Evolutionary conservation across 1,140 invertebrate genomes (phyloP).

Genomic region (Monomorium pharaonis): DNA sequence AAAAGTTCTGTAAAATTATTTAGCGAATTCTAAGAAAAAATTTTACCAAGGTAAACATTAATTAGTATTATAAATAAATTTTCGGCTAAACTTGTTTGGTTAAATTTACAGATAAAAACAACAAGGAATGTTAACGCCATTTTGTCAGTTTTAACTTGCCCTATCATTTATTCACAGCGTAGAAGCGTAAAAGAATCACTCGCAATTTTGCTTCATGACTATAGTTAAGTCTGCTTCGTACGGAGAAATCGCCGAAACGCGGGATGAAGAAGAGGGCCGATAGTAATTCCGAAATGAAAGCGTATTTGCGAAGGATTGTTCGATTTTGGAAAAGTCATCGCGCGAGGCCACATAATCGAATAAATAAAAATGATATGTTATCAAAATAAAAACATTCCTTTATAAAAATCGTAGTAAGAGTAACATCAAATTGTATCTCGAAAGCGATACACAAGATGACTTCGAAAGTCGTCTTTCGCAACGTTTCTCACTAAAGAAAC

Average conservation of each 20-base stretch:
- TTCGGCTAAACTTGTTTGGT: too few relatives aligned
- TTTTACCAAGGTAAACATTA: too few relatives aligned
- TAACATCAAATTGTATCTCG: constrained; percentile 50
- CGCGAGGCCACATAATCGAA: neutral
- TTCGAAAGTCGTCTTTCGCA: neutral
- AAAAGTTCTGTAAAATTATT: too few relatives aligned
- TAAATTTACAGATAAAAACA: too few relatives aligned
- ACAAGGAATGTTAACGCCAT: too few relatives aligned
- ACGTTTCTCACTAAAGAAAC: constrained; percentile 18
- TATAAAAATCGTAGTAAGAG: constrained; percentile 66
- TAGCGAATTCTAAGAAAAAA: too few relatives aligned
- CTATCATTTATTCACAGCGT: neutral
- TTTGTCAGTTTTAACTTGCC: too few relatives aligned
- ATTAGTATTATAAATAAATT: neutral
- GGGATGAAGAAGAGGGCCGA: neutral
- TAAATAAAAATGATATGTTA: constrained; percentile 54
- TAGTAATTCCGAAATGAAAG: neutral
- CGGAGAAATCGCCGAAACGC: neutral
- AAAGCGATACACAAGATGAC: constrained; percentile 37
- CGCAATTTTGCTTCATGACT: neutral
- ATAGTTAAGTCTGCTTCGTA: constrained; percentile 29
- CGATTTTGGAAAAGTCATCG: neutral
- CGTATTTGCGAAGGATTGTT: neutral
- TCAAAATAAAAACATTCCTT: constrained; percentile 56
- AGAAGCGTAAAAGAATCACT: neutral